Base-by-base conservation (phyloP, 2,888 invertebrate species). In the Trachelus tabidus region DNA sequence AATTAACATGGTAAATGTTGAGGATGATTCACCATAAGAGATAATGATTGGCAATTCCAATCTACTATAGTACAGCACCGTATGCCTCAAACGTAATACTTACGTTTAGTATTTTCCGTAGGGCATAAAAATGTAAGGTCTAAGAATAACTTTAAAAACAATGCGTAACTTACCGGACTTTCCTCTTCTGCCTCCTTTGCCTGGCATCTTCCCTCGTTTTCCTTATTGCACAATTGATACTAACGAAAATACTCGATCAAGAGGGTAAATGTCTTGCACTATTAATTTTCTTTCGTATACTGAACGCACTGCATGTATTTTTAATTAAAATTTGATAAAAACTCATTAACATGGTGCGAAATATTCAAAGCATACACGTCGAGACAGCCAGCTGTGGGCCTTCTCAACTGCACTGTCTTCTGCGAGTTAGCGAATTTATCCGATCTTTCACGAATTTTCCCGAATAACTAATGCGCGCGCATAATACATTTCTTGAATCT, bases 211-310 rank as follows among this genome's bases (percentile, higher is more conserved):
- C 92, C 83, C 85, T 91, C 88, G 81, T 83, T 86, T 90, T 88
- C 89, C 90, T 92, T 92, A 92, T 92, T 92, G 92, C 92, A 92
- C 92, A 93, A 93, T 92, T 93, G 90, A 91, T 92, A 92, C 93
- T 93, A 92, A 92, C 92, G 92, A 92, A 93, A 92, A 93, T 93
- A 93, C 94, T 94, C 93, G 94, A 96, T 96, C 96, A 96, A 95
- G 95, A 96, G 92, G 95, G 95, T 93, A 94, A 94, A 95, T 94
- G 94, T 94, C 95, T 95, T 91, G 93, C 92, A 94, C 94, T 94
- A 93, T 93, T 94, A 93, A 94, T 94, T 94, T 93, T 94, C 93
- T 93, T 94, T 93, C 93, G 93, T 94, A 94, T 94, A 94, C 94
- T 94, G 93, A 93, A 92, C 92, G 94, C 94, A 94, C 94, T 93